phyloP scores from a whole-genome alignment of 2,888 invertebrate species.

The Ormyrus labotus region DNA sequence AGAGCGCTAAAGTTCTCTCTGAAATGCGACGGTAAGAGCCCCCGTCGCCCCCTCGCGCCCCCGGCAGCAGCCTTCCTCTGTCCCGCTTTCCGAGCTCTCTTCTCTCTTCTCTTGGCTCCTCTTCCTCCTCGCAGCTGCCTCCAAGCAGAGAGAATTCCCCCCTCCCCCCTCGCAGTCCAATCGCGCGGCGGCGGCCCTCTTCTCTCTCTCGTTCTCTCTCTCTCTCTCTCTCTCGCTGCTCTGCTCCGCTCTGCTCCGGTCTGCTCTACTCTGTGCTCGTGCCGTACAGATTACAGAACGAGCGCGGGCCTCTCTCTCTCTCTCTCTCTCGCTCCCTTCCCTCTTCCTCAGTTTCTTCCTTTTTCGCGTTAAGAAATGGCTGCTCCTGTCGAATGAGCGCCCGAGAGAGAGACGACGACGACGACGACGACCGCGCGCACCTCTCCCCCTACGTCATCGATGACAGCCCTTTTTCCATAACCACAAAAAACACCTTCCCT shows the following conservation, averaged over 20 bases:
- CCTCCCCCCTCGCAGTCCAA: slow-evolving; percentile 66
- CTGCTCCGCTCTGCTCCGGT: background rate
- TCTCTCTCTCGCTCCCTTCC: background rate
- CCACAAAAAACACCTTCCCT: too few species aligned
- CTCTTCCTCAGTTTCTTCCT: background rate
- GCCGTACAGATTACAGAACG: slow-evolving; percentile 70
- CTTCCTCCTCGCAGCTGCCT: slow-evolving; percentile 35
- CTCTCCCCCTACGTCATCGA: background rate
- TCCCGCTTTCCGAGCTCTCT: slow-evolving; percentile 43
- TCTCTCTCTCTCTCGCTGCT: slow-evolving; percentile 31
- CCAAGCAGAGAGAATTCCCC: slow-evolving; percentile 17
- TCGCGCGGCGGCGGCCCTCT: slow-evolving; percentile 61
- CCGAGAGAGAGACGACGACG: too few species aligned
- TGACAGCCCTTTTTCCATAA: too few species aligned
- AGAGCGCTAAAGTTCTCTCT: slow-evolving; percentile 70
- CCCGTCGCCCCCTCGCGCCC: slow-evolving; percentile 55
- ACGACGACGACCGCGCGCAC: background rate
- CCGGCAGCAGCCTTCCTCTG: slow-evolving; percentile 54
- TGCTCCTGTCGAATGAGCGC: background rate
- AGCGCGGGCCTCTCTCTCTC: slow-evolving; percentile 46
- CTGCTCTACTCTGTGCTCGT: slow-evolving; percentile 29
- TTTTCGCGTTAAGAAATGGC: slow-evolving; percentile 28
- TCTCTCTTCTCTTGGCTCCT: slow-evolving; percentile 53
- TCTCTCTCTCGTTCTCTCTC: slow-evolving; percentile 32
- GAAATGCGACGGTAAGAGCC: slow-evolving; percentile 71